Percentiles rank a stretch among this genome's conserved stretches.
phyloP scores from a whole-genome alignment of 2,888 invertebrate genomes.

The Teleiodes luculella region DNA sequence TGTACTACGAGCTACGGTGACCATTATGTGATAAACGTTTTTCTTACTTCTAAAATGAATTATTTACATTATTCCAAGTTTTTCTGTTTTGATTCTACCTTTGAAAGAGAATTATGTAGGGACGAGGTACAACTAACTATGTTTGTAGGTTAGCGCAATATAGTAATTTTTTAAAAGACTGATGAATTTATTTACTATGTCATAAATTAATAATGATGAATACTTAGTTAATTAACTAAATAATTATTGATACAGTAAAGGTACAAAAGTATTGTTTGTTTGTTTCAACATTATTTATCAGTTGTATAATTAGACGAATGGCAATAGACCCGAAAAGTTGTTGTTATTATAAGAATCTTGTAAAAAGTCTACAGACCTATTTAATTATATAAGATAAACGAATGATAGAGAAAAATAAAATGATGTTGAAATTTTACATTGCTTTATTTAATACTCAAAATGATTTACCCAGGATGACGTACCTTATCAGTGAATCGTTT shows the following conservation, averaged over 20 bases:
- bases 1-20: too few relatives aligned
- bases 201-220: conserved; percentile 20
- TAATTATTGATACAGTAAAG: neutral
- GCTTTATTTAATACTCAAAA: too few relatives aligned
- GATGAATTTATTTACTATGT: conserved; percentile 44
- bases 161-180: conserved; percentile 63
- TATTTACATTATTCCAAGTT: neutral
- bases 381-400: conserved; percentile 38
- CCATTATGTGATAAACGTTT: conserved; percentile 18
- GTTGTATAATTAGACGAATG: neutral
- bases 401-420: conserved; percentile 49
- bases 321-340: neutral
- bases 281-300: neutral
- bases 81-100: too few relatives aligned
- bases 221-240: too few relatives aligned
- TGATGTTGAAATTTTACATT: conserved; percentile 48
- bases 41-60: conserved; percentile 12
- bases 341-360: conserved; percentile 26
- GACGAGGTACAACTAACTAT: conserved; percentile 5
- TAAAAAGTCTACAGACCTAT: conserved; percentile 39
- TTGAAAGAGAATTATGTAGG: too few relatives aligned
- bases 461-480: conserved; percentile 11
- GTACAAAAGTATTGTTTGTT: neutral
- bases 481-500: too few relatives aligned
- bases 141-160: conserved; percentile 40